phyloP scores from a whole-genome alignment of 53 echinoderm and acorn worm species.

The Astropecten irregularis region DNA sequence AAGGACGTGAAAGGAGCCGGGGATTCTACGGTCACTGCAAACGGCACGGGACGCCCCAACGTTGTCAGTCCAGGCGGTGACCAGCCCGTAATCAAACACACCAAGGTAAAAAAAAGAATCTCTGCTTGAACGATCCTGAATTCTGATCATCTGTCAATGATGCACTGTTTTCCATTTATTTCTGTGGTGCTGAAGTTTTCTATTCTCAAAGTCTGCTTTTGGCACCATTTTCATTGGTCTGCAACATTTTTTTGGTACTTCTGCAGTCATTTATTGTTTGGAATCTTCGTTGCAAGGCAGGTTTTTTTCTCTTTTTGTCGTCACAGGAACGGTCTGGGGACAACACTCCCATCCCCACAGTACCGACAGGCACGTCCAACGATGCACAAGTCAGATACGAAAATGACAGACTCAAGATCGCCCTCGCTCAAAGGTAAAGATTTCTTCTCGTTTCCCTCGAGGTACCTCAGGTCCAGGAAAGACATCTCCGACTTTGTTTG shows the following conservation, averaged over 20 bases:
- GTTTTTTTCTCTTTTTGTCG: too few species aligned
- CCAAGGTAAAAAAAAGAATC: slow-evolving; percentile 67
- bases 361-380: slow-evolving; percentile 68
- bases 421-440: slow-evolving; percentile 91
- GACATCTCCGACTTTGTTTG: background rate
- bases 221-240: too few species aligned
- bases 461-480: background rate
- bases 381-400: slow-evolving; percentile 95
- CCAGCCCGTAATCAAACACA: slow-evolving; percentile 44
- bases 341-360: slow-evolving; percentile 44
- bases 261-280: too few species aligned
- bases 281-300: too few species aligned
- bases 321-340: slow-evolving; percentile 85
- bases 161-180: too few species aligned
- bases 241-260: too few species aligned
- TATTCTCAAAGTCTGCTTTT: too few species aligned
- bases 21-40: slow-evolving; percentile 27
- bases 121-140: background rate
- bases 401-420: slow-evolving; percentile 96
- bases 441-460: too few species aligned
- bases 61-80: slow-evolving; percentile 1
- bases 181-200: too few species aligned
- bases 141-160: too few species aligned
- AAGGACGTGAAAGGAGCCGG: slow-evolving; percentile 65
- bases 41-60: slow-evolving; percentile 9